phyloP scores from a whole-genome alignment of 2,113 vertebrate genomes.

The Boleophthalmus pectinirostris region DNA sequence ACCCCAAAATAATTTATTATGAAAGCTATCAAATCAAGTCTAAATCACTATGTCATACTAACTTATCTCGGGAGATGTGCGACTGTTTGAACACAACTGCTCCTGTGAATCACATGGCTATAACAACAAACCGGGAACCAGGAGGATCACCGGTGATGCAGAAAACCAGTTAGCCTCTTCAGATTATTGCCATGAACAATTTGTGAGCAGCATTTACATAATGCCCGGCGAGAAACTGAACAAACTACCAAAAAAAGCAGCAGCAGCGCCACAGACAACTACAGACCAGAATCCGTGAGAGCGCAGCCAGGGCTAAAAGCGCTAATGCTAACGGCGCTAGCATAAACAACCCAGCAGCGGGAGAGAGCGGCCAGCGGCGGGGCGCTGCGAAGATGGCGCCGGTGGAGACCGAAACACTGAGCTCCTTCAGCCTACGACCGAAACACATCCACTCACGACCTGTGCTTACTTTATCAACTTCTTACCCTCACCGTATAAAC shows the following conservation, averaged over 20 bases:
- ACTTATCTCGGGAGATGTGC: too few relatives aligned
- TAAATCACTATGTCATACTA: background rate
- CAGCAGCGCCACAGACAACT: background rate
- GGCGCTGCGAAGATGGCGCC: slow-evolving; percentile 69
- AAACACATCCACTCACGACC: background rate
- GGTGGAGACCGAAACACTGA: slow-evolving; percentile 25
- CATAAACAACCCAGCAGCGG: slow-evolving; percentile 39
- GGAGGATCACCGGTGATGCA: background rate
- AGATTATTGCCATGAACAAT: background rate
- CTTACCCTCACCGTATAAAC: background rate
- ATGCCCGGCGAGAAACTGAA: background rate
- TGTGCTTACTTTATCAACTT: background rate
- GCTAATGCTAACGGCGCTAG: slow-evolving; percentile 63
- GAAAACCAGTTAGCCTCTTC: background rate
- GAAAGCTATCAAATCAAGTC: too few relatives aligned
- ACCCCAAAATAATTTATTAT: background rate
- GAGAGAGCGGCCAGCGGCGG: slow-evolving; percentile 47
- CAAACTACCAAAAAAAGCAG: background rate
- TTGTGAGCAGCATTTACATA: background rate
- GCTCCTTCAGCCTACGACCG: slow-evolving; percentile 9
- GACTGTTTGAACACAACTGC: slow-evolving; percentile 25
- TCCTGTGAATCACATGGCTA: slow-evolving; percentile 53
- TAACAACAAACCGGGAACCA: slow-evolving; percentile 54
- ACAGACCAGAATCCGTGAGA: background rate
- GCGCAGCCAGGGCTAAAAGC: background rate